A percentile compares a stretch with the other conserved stretches of the same genome.
Evolutionary conservation across 1,140 invertebrate genomes (phyloP).

Genomic region (Diorhabda carinulata): DNA sequence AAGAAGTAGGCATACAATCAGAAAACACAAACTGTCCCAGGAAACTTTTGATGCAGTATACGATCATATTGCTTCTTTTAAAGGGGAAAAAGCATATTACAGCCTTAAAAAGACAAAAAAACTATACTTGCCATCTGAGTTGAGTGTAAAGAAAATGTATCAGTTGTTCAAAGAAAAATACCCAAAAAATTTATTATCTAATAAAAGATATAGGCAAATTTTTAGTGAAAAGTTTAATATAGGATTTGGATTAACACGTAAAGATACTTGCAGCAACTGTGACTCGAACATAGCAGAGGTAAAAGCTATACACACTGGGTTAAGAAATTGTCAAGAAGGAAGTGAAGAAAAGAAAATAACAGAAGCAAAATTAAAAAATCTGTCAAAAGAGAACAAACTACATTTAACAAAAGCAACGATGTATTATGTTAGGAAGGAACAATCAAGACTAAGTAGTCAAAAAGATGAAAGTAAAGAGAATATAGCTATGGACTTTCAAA

Average conservation of each 20-base stretch:
- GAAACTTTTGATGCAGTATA: conserved; percentile 13
- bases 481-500: conserved; percentile 28
- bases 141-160: conserved; percentile 27
- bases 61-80: conserved; percentile 8
- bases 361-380: neutral
- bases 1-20: neutral
- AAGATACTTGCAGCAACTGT: conserved; percentile 20
- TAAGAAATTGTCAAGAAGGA: neutral
- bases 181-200: conserved; percentile 13
- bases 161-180: conserved; percentile 14
- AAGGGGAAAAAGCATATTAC: conserved; percentile 23
- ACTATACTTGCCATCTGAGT: conserved; percentile 26
- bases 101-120: conserved; percentile 22
- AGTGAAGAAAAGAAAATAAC: conserved; percentile 1
- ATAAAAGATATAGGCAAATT: conserved; percentile 18
- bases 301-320: neutral
- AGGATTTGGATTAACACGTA: conserved; percentile 25
- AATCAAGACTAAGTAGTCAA: conserved; percentile 1
- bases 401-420: neutral
- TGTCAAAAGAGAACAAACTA: neutral
- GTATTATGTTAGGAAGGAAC: conserved; percentile 20
- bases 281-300: conserved; percentile 4
- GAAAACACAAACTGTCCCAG: conserved; percentile 5
- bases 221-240: conserved; percentile 28
- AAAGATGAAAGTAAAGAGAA: conserved; percentile 20